Base-by-base conservation (phyloP, 2,797 vertebrate species). In the Podargus strigoides region DNA sequence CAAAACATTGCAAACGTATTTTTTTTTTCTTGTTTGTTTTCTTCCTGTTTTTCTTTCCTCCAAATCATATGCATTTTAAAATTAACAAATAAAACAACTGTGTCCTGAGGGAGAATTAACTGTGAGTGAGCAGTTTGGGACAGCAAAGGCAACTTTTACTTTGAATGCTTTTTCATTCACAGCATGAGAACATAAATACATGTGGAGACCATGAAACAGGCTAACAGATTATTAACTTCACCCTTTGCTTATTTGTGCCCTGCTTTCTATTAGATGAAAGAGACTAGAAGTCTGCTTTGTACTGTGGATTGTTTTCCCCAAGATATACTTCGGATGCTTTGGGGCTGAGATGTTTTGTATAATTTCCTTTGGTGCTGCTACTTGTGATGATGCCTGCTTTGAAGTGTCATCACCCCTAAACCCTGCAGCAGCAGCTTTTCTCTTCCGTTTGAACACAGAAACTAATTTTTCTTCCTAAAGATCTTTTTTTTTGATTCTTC, bases 151-250 rank as follows among this genome's bases (percentile, higher is more conserved):
- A 17, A 30, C 39, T 89, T 87, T 87, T 93, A 47, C 15, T 80
- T 86, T 77, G 56, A 20, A 88, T 52, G 32, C 30, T 80, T 94
- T 94, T 90, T 47, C 49, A 55, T 93, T 95, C 53, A 87, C 58
- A 93, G 11, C 41, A 64, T 66, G 78, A 69, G 79, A 96, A 87
- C 75, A 89, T 62, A 96, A 88, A 70, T 39, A 86, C 28, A 69
- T 52, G 37, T 69, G 41, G 26, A 78, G 47, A 89, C 16, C 66
- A 77, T 70, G 28, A 74, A 89, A 64, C 9, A 89, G 88, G 19
- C 24, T 4, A 75, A 63, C 39, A 74, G 49, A 92, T 94, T 89
- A 94, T 72, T 64, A 56, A 30, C 18, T 53, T 95, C 62, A 56
- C 24, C 27, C 30, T 82, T 39, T 84, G 4, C 14, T 87, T 80